Base-by-base conservation (phyloP, 2,888 invertebrate species). In the Ctena decussata region DNA sequence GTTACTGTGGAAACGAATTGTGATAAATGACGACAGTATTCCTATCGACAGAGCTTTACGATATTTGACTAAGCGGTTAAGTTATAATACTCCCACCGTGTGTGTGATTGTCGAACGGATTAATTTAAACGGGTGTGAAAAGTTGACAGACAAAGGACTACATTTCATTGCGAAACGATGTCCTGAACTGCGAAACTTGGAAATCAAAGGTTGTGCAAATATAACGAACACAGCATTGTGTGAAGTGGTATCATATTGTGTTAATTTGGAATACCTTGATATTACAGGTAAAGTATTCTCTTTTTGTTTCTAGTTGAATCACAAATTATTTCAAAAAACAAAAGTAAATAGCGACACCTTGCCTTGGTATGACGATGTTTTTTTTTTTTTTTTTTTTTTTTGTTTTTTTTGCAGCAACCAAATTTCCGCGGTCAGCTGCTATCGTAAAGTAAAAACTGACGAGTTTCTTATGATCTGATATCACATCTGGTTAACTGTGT, bases 201-300 rank as follows among this genome's bases (percentile, higher is more conserved):
- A 98, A 86, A 96, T 98, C 76, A 97, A 97, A 85, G 97, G 97
- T 0, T 97, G 98, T 90, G 96, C 97, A 75, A 97, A 97, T 84
- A 97, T 98, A 92, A 97, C 98, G 75, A 98, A 98, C 92, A 97
- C 97, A 70, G 97, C 98, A 0, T 95, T 98, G 76, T 97, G 97
- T 77, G 98, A 98, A 91, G 97, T 98, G 12, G 97, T 97, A 78
- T 97, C 98, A 3, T 97, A 97, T 94, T 98, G 98, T 95, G 97
- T 97, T 87, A 98, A 98, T 95, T 96, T 98, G 81, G 97, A 98
- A 96, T 98, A 98, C 96, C 97, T 98, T 73, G 98, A 98, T 96
- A 97, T 98, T 32, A 98, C 98, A 88, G 98, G 98, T 98, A 95
- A 11, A 1, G 72, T 72, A 72, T 72, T 11, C n/a, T 27, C 44